Percentiles rank a stretch among this genome's conserved stretches.
phyloP scores from a whole-genome alignment of 2,888 invertebrate genomes.

The Brenthis ino region DNA sequence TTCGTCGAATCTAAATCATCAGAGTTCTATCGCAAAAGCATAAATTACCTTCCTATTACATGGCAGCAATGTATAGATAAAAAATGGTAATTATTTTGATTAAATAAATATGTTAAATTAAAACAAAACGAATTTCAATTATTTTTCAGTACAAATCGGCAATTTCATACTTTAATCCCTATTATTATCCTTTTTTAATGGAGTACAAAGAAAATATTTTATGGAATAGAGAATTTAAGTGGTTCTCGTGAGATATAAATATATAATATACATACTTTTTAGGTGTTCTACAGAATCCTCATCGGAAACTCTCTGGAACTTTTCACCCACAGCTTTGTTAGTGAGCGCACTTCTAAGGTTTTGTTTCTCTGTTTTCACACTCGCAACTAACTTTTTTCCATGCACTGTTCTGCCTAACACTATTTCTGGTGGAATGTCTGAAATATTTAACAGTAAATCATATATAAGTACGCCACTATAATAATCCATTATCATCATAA shows the following conservation, averaged over 20 bases:
- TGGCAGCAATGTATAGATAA: too few species aligned
- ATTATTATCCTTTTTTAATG: neutral
- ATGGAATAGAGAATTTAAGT: too few species aligned
- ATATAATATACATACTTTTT: slow-evolving; percentile 5
- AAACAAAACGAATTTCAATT: too few species aligned
- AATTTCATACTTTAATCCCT: neutral
- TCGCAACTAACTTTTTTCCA: slow-evolving; percentile 67
- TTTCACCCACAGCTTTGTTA: slow-evolving; percentile 15
- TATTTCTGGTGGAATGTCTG: slow-evolving; percentile 72
- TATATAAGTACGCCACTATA: neutral
- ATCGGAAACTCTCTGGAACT: slow-evolving; percentile 10
- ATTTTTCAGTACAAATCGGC: too few species aligned
- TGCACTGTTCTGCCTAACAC: slow-evolving; percentile 62
- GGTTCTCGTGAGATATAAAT: neutral
- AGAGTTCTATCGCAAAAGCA: too few species aligned
- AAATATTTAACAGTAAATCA: slow-evolving; percentile 40
- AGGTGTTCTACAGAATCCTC: slow-evolving; percentile 9
- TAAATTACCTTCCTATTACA: too few species aligned
- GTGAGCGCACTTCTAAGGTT: slow-evolving; percentile 13
- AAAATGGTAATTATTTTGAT: too few species aligned
- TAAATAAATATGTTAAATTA: too few species aligned
- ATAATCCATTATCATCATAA: too few species aligned
- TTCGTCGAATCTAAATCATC: too few species aligned
- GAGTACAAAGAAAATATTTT: neutral
- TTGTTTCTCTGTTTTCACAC: slow-evolving; percentile 46